A percentile compares a stretch with the other conserved stretches of the same genome.
Evolutionary conservation across 2,113 vertebrate genomes (phyloP).

Genomic region (Scortum barcoo): DNA sequence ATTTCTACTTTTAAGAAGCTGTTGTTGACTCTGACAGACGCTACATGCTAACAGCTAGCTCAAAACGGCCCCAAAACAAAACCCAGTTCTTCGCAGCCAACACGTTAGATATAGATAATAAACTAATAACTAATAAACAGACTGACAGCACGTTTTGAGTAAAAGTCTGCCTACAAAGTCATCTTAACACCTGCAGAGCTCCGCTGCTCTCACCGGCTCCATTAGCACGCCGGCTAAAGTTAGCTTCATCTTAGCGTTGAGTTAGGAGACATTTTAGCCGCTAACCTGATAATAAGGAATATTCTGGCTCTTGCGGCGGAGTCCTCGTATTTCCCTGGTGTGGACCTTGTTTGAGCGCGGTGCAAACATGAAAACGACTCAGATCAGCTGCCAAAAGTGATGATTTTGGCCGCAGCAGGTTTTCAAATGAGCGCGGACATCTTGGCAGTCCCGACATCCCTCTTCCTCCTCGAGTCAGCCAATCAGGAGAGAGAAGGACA

Average conservation of each 20-base stretch:
- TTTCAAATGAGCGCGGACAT: constrained; percentile 92
- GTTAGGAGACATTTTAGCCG: neutral
- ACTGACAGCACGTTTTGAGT: neutral
- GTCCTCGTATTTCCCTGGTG: constrained; percentile 72
- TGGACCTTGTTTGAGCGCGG: constrained; percentile 21
- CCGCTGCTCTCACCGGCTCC: neutral
- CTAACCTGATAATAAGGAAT: constrained; percentile 86
- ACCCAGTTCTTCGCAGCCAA: neutral
- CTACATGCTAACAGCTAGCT: neutral
- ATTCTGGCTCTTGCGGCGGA: constrained; percentile 79
- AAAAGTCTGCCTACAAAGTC: neutral
- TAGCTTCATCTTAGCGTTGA: constrained; percentile 47
- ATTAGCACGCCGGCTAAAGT: constrained; percentile 51
- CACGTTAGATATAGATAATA: neutral
- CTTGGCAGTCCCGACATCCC: constrained; percentile 87
- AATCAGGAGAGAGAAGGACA: constrained; percentile 68
- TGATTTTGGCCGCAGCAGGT: constrained; percentile 15
- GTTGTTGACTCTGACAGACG: neutral
- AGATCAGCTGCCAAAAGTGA: constrained; percentile 27
- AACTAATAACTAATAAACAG: too few species aligned
- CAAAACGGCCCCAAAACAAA: neutral
- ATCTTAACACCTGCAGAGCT: neutral
- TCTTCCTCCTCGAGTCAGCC: constrained; percentile 70
- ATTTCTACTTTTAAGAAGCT: neutral
- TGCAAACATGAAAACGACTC: constrained; percentile 55